Evolutionary conservation across 2,113 vertebrate species (phyloP).

Genomic region (Montifringilla adamsi): DNA sequence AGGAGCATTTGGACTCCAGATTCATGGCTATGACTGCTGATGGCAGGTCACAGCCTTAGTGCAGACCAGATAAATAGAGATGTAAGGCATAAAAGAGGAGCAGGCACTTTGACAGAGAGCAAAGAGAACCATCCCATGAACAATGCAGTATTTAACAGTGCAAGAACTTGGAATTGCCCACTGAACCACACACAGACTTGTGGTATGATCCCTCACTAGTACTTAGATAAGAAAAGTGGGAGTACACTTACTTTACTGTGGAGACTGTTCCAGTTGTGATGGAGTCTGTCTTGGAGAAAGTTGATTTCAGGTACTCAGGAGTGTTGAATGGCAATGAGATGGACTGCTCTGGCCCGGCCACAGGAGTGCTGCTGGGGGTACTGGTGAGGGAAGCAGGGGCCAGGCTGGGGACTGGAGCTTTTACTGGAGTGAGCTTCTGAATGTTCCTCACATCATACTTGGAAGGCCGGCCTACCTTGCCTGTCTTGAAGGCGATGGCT

Average conservation of each 20-base stretch:
- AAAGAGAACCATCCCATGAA: neutral
- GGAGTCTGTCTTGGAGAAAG: constrained; percentile 98
- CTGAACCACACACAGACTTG: neutral
- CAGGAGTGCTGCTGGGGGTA: constrained; percentile 74
- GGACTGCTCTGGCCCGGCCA: constrained; percentile 82
- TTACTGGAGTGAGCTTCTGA: constrained; percentile 89
- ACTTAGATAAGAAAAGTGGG: neutral
- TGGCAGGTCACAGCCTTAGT: neutral
- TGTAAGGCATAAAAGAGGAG: neutral
- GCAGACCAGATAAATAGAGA: neutral
- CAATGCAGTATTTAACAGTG: neutral
- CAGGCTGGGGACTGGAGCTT: constrained; percentile 79
- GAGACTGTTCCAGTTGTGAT: constrained; percentile 98
- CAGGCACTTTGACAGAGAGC: neutral
- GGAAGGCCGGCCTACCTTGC: constrained; percentile 96
- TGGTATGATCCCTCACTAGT: neutral
- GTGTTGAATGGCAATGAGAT: constrained; percentile 87
- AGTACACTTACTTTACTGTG: constrained; percentile 91
- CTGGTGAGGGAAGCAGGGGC: constrained; percentile 81
- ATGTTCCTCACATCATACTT: constrained; percentile 95
- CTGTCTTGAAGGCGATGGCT: constrained; percentile 97
- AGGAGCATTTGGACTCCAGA: neutral
- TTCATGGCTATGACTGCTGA: neutral
- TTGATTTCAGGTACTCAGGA: constrained; percentile 93
- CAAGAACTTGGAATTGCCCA: fast-evolving